Conservation (phyloP, 2,113 vertebrate species). For the Petrocephalus microphthalmus region DNA sequence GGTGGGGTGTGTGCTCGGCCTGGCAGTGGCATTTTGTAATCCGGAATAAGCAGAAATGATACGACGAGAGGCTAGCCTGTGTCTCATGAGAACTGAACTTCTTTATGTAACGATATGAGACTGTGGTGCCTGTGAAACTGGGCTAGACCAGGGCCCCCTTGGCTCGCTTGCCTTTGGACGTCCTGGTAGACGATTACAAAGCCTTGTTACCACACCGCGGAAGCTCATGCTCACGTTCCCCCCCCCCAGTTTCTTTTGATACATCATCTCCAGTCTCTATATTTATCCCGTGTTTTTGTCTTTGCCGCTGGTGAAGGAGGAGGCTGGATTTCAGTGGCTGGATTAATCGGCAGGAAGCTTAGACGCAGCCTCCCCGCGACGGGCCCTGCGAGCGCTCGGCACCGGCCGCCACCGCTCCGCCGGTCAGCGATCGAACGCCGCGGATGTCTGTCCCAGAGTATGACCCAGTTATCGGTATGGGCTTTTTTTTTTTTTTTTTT, state of each 20-base stretch:
- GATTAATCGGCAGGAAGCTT: conserved; percentile 28
- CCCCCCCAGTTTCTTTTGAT: background rate
- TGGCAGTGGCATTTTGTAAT: background rate
- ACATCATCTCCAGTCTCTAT: conserved; percentile 21
- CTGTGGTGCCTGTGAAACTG: background rate
- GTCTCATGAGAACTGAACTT: background rate
- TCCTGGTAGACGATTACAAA: background rate
- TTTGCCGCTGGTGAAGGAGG: conserved; percentile 10
- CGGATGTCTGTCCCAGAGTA: conserved; percentile 25
- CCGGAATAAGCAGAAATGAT: background rate
- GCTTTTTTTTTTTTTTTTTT: no score
- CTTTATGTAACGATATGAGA: background rate
- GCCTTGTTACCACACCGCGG: background rate
- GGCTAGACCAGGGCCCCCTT: background rate
- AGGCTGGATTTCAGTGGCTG: conserved; percentile 23
- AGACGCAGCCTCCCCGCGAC: background rate
- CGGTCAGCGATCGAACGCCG: conserved; percentile 22
- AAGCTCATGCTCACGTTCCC: background rate
- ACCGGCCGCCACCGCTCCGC: conserved; percentile 4
- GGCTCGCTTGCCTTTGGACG: background rate
- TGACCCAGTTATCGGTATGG: conserved; percentile 35
- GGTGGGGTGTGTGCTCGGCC: background rate
- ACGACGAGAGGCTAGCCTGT: background rate
- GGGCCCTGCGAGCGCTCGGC: background rate
- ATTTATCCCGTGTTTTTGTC: conserved; percentile 27